Evolutionary conservation across 2,888 invertebrate species (phyloP).

Genomic region (Watsonalla cultraria): DNA sequence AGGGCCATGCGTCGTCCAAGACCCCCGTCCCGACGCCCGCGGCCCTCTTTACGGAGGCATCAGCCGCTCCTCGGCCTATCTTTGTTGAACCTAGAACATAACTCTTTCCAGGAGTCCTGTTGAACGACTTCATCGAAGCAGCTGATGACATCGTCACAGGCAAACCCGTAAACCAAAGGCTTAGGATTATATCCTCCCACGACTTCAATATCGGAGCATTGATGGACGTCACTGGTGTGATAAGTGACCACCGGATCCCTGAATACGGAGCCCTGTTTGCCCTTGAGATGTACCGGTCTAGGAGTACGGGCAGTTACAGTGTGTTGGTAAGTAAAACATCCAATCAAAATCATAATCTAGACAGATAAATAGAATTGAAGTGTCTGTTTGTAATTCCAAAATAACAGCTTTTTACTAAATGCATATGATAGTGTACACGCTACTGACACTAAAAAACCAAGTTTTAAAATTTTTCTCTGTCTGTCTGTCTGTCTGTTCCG

Average conservation of each 20-base stretch:
- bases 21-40: too few relatives aligned
- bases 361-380: too few relatives aligned
- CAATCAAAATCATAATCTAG: neutral
- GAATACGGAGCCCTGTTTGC: conserved; percentile 60
- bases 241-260: conserved; percentile 43
- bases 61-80: too few relatives aligned
- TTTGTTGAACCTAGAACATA: too few relatives aligned
- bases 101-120: conserved; percentile 59
- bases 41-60: too few relatives aligned
- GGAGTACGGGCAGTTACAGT: conserved; percentile 37
- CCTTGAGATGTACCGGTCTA: conserved; percentile 52
- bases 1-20: too few relatives aligned
- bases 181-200: conserved; percentile 54
- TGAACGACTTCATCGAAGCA: conserved; percentile 49
- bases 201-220: conserved; percentile 67
- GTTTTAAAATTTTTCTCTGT: too few relatives aligned
- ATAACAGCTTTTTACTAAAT: too few relatives aligned
- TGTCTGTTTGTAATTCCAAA: too few relatives aligned
- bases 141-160: conserved; percentile 46
- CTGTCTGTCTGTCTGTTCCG: too few relatives aligned
- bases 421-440: too few relatives aligned
- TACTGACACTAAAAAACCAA: too few relatives aligned
- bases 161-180: conserved; percentile 31
- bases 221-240: conserved; percentile 53
- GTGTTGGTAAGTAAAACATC: conserved; percentile 47